Percentiles rank a stretch among this genome's conserved stretches.
Evolutionary conservation across 2,797 vertebrate species (phyloP).

Genomic region (Xenops minutus): DNA sequence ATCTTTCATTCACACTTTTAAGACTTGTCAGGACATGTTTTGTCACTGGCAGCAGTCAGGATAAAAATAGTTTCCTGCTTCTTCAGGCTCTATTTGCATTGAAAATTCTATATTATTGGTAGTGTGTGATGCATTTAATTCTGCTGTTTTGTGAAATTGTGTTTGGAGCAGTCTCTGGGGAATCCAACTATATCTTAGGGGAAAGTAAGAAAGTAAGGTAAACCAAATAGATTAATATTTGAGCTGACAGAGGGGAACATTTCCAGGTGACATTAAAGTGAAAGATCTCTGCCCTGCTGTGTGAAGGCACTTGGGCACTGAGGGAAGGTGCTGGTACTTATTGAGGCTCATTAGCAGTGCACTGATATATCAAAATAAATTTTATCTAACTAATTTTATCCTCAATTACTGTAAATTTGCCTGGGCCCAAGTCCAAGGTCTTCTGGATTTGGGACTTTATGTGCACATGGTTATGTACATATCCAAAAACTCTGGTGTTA

Average conservation of each 20-base stretch:
- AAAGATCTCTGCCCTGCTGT: neutral
- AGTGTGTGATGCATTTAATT: neutral
- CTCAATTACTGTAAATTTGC: neutral
- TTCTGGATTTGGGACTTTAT: neutral
- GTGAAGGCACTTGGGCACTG: neutral
- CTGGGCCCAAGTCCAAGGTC: neutral
- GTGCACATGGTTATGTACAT: fast-evolving
- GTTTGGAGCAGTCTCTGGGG: neutral
- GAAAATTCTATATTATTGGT: neutral
- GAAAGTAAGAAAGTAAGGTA: neutral
- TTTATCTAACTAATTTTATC: neutral
- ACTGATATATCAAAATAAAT: neutral
- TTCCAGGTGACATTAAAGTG: neutral
- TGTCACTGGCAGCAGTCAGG: neutral
- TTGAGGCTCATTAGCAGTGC: neutral
- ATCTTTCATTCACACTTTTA: neutral
- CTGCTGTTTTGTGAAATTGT: neutral
- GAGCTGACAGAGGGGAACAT: neutral
- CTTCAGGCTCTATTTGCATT: neutral
- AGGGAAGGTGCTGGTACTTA: neutral
- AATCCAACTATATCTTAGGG: neutral
- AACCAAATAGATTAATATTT: neutral
- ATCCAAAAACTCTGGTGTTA: neutral
- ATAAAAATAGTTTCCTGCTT: neutral
- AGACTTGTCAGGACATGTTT: neutral